phyloP scores from a whole-genome alignment of 2,888 invertebrate species.

The Caenorhabditis sinica region DNA sequence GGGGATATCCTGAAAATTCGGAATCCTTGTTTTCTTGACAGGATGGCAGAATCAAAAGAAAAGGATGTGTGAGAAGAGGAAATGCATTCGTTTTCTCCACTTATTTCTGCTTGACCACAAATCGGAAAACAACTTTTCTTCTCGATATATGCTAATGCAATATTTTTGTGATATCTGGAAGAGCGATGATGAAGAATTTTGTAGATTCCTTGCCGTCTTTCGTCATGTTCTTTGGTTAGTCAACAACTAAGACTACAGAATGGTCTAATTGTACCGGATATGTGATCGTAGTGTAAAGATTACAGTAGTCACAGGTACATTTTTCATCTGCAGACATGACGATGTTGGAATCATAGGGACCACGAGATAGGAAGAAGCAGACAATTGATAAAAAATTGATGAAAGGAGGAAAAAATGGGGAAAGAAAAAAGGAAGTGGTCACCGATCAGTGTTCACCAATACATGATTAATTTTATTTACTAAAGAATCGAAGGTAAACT shows the following conservation, averaged over 20 bases:
- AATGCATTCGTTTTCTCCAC: conserved; percentile 10
- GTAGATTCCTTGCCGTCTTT: not conserved
- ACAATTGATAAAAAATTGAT: not conserved
- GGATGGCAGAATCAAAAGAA: not conserved
- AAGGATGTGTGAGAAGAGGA: conserved; percentile 1
- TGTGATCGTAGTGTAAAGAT: not conserved
- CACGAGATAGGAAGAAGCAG: not conserved
- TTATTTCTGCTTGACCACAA: conserved; percentile 31
- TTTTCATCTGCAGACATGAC: not conserved
- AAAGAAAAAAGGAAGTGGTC: conserved; percentile 35
- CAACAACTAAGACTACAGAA: conserved; percentile 23
- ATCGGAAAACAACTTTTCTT: conserved; percentile 50
- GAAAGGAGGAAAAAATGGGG: not conserved
- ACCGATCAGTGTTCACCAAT: conserved; percentile 30
- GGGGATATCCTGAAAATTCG: not conserved
- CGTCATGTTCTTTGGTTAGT: conserved; percentile 23
- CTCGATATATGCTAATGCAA: conserved; percentile 46
- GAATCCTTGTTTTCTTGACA: conserved; percentile 30
- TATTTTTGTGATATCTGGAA: conserved; percentile 25
- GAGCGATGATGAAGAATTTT: not conserved
- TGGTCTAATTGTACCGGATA: conserved; percentile 22
- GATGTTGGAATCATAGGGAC: not conserved
- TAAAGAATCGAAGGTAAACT: not conserved
- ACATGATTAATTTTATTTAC: conserved; percentile 47
- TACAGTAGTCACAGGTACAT: not conserved